Evolutionary conservation across 2,888 invertebrate species (phyloP).

Genomic region (Cephus rjabovi): DNA sequence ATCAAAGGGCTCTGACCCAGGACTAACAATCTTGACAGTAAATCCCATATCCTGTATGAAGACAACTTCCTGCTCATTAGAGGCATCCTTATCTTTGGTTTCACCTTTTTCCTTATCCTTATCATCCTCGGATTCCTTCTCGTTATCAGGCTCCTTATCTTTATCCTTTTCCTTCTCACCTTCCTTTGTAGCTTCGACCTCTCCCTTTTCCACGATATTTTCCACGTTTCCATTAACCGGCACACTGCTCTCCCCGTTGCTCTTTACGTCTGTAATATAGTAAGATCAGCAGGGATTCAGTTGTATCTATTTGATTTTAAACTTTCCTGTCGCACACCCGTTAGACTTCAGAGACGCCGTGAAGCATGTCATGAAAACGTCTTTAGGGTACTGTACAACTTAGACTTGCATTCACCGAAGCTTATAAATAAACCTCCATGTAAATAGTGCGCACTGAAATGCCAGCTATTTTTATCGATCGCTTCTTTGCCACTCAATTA

Average conservation of each 20-base stretch:
- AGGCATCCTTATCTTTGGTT: slow-evolving; percentile 69
- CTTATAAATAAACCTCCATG: slow-evolving; percentile 64
- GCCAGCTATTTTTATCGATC: slow-evolving; percentile 62
- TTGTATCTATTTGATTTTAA: not conserved
- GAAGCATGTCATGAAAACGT: not conserved
- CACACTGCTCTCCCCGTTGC: slow-evolving; percentile 34
- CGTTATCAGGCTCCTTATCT: slow-evolving; percentile 25
- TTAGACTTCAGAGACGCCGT: slow-evolving; percentile 17
- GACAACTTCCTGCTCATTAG: slow-evolving; percentile 80
- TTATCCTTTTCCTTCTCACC: slow-evolving; percentile 58
- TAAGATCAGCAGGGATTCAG: not conserved
- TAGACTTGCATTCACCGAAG: slow-evolving; percentile 48
- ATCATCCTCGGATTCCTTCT: slow-evolving; percentile 34
- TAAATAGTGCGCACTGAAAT: slow-evolving; percentile 63
- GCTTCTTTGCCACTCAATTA: slow-evolving; percentile 7
- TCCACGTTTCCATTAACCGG: slow-evolving; percentile 31
- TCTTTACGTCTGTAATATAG: slow-evolving; percentile 40
- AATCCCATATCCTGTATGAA: slow-evolving; percentile 93
- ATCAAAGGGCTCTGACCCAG: slow-evolving; percentile 91
- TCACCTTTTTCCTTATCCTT: slow-evolving; percentile 54
- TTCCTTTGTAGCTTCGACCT: slow-evolving; percentile 66
- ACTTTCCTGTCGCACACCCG: not conserved
- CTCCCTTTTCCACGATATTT: slow-evolving; percentile 65
- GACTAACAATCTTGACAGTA: slow-evolving; percentile 93
- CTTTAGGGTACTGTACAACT: not conserved